These are phyloP conservation scores for Falcunculus frontatus DNA, from an alignment of 2,113 vertebrate genomes.

Conservation along the genomic window DNA sequence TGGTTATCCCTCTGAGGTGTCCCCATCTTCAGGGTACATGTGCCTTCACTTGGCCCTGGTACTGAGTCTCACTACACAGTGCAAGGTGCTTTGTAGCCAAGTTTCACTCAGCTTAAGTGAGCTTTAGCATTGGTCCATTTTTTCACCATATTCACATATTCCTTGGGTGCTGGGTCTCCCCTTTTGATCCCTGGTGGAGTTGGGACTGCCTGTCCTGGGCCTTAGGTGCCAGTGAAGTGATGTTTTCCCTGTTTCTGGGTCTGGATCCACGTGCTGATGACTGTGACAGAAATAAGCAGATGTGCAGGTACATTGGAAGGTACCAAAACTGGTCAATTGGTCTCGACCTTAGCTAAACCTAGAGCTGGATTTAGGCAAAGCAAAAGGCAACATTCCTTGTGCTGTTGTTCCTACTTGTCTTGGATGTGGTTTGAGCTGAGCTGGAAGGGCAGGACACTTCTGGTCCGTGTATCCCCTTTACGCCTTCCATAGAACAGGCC, in stretches of 20 bases:
- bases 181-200: rapidly evolving
- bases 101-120: neutral
- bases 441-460: neutral
- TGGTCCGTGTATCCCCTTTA: no score
- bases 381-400: neutral
- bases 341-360: neutral
- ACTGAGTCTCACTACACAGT: neutral
- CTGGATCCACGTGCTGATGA: neutral
- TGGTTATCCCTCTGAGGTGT: neutral
- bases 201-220: neutral
- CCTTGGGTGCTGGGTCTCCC: neutral
- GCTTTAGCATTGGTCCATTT: neutral
- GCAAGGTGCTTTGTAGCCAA: neutral
- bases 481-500: neutral
- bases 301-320: neutral
- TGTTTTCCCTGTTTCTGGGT: neutral
- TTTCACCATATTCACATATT: neutral
- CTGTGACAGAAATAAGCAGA: neutral
- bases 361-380: neutral
- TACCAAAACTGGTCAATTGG: neutral
- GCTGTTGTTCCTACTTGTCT: neutral
- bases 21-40: neutral
- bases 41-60: neutral
- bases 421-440: neutral
- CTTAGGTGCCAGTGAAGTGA: neutral